A percentile compares a stretch with the other conserved stretches of the same genome.
Evolutionary conservation across 2,888 invertebrate genomes (phyloP).

Genomic region (Lissocephala sabroskyi): DNA sequence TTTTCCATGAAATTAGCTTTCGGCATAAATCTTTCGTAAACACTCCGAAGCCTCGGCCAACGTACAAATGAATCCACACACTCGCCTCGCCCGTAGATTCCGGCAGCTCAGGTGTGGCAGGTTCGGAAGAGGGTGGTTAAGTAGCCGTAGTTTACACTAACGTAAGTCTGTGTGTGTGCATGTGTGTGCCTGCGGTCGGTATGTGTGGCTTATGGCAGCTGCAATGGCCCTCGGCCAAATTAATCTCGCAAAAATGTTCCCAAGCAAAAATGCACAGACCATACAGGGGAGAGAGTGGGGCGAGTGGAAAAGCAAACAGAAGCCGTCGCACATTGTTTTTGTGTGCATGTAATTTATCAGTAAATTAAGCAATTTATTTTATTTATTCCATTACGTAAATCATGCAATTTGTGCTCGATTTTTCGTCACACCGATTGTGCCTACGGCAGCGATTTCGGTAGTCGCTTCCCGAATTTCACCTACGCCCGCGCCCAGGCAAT

Average conservation of each 20-base stretch:
- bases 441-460: constrained; percentile 55
- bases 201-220: constrained; percentile 1
- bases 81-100: too few relatives aligned
- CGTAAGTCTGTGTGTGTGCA: constrained; percentile 7
- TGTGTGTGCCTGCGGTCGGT: constrained; percentile 3
- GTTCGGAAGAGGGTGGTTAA: constrained; percentile 21
- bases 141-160: constrained; percentile 49
- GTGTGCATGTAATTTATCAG: constrained; percentile 65
- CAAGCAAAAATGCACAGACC: constrained; percentile 40
- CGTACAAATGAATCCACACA: constrained; percentile 7
- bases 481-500: constrained; percentile 56
- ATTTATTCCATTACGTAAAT: constrained; percentile 70
- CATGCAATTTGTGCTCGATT: constrained; percentile 64
- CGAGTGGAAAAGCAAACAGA: too few relatives aligned
- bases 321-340: too few relatives aligned
- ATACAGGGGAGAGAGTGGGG: constrained; percentile 17
- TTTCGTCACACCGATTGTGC: constrained; percentile 51
- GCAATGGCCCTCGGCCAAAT: constrained; percentile 35
- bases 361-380: constrained; percentile 71
- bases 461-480: constrained; percentile 33
- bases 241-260: constrained; percentile 57
- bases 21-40: constrained; percentile 60
- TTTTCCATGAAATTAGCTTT: constrained; percentile 66
- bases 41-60: constrained; percentile 27
- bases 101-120: too few relatives aligned